Conservation (phyloP, 2,797 vertebrate genomes). For the Anguilla megastoma region DNA sequence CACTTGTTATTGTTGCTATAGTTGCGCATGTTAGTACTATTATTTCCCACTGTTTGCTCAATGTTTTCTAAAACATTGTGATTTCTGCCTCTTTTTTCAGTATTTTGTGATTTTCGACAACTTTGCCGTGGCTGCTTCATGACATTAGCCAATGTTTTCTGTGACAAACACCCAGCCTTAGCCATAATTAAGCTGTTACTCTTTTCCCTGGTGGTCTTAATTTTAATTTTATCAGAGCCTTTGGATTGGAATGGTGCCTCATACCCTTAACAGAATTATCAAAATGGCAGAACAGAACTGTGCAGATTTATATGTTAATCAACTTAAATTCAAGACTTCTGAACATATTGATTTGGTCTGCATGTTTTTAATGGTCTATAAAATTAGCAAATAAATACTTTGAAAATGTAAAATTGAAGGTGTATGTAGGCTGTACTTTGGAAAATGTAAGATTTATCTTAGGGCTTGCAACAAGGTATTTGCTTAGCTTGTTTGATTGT, state of each 20-base stretch:
- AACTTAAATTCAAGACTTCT: not conserved
- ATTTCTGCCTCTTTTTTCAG: too few species aligned
- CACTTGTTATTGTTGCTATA: too few species aligned
- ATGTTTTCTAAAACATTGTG: too few species aligned
- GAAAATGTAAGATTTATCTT: not conserved
- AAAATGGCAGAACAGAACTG: not conserved
- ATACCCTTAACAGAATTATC: not conserved
- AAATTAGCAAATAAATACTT: not conserved
- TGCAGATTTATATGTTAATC: not conserved
- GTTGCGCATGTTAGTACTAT: too few species aligned
- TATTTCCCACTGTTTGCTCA: too few species aligned
- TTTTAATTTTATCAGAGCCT: not conserved
- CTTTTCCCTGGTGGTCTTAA: not conserved
- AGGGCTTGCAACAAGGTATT: not conserved
- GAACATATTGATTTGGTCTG: not conserved
- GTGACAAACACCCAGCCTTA: too few species aligned
- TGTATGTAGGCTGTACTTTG: not conserved
- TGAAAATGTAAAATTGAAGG: not conserved
- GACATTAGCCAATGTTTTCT: too few species aligned
- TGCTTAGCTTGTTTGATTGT: not conserved
- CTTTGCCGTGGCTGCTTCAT: too few species aligned
- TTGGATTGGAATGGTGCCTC: not conserved
- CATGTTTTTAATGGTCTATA: not conserved
- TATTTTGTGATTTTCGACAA: too few species aligned
- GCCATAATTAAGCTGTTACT: constrained; percentile 18